Evolutionary conservation across 2,888 invertebrate species (phyloP).

Genomic region (Drosophila macrothrix): DNA sequence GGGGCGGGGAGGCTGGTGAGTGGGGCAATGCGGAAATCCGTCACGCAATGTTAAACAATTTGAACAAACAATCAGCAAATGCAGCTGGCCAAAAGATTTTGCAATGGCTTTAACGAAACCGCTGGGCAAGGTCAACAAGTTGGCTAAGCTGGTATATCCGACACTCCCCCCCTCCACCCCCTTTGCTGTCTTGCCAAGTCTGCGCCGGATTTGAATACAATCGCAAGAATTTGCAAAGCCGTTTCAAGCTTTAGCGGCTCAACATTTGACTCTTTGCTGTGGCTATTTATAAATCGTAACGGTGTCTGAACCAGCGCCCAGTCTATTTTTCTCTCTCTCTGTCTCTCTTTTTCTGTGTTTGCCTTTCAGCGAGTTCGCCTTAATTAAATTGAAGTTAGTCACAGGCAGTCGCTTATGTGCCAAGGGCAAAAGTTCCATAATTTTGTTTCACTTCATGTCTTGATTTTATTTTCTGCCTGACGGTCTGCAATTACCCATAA

Average conservation of each 20-base stretch:
- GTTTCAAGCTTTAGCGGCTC: slow-evolving; percentile 34
- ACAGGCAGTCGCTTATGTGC: slow-evolving; percentile 69
- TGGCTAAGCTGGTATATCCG: slow-evolving; percentile 34
- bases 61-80: slow-evolving; percentile 21
- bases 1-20: neutral
- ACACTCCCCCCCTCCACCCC: neutral
- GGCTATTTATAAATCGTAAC: slow-evolving; percentile 70
- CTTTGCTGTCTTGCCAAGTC: neutral
- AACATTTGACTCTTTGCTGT: slow-evolving; percentile 42
- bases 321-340: neutral
- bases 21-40: slow-evolving; percentile 70
- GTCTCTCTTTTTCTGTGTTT: neutral
- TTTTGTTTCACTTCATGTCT: slow-evolving; percentile 33
- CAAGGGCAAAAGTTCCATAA: slow-evolving; percentile 66
- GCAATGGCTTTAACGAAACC: slow-evolving; percentile 62
- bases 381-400: slow-evolving; percentile 68
- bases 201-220: slow-evolving; percentile 69
- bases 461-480: slow-evolving; percentile 30
- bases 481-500: slow-evolving; percentile 46
- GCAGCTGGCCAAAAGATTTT: slow-evolving; percentile 70
- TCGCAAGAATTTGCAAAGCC: slow-evolving; percentile 68
- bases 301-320: slow-evolving; percentile 27
- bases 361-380: slow-evolving; percentile 17
- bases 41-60: slow-evolving; percentile 64
- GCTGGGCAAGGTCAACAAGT: slow-evolving; percentile 69